These are phyloP conservation scores for Lycia hirtaria DNA, from an alignment of 2,888 invertebrate genomes.

Conservation along the genomic window DNA sequence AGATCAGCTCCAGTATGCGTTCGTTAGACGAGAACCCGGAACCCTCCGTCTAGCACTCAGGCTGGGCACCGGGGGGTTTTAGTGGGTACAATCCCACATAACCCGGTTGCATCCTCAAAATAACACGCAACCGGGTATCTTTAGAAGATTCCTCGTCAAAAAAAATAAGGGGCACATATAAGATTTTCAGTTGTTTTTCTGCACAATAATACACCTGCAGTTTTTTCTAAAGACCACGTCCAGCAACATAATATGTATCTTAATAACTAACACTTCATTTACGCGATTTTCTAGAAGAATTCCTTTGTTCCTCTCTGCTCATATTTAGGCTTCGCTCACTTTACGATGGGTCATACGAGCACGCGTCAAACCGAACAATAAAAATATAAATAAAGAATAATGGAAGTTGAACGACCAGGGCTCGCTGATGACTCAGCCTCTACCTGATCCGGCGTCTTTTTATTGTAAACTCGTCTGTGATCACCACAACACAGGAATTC, in stretches of 20 bases:
- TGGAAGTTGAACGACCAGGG: conserved; percentile 79
- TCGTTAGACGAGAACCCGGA: too few relatives aligned
- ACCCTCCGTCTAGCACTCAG: too few relatives aligned
- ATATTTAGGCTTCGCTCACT: conserved; percentile 23
- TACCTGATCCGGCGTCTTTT: conserved; percentile 70
- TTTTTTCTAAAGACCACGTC: not conserved
- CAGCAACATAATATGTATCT: not conserved
- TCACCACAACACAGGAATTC: conserved; percentile 64
- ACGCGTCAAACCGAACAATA: conserved; percentile 68
- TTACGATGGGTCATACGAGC: conserved; percentile 49
- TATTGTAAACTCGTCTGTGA: conserved; percentile 59
- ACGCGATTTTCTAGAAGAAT: conserved; percentile 5
- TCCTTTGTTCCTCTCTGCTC: conserved; percentile 22
- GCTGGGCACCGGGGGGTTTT: too few relatives aligned
- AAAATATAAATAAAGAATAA: conserved; percentile 75
- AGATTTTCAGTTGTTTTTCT: too few relatives aligned
- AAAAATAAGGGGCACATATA: too few relatives aligned
- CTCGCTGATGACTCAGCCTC: conserved; percentile 72
- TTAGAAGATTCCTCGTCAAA: too few relatives aligned
- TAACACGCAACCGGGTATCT: too few relatives aligned
- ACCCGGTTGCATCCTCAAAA: too few relatives aligned
- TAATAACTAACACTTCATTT: conserved; percentile 5
- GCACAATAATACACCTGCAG: too few relatives aligned
- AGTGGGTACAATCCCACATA: too few relatives aligned
- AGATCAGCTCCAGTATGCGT: too few relatives aligned